Conservation (phyloP, 2,888 invertebrate species). For the Chrysolina haemoptera region DNA sequence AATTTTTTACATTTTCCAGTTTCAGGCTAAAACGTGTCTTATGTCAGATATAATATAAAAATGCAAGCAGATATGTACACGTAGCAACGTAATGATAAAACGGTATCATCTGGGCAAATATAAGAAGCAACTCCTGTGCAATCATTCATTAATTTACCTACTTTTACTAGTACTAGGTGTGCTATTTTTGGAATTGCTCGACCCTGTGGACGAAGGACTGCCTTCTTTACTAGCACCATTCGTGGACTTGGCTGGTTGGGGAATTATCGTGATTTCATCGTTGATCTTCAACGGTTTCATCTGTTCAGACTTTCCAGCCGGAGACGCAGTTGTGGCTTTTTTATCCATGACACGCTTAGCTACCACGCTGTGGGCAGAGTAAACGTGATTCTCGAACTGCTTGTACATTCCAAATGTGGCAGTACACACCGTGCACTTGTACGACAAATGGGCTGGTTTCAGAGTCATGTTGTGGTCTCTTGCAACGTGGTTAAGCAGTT, state of each 20-base stretch:
- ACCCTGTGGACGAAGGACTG: conserved; percentile 53
- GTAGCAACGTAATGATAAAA: conserved; percentile 22
- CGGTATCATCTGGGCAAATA: conserved; percentile 24
- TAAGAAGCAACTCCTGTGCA: conserved; percentile 27
- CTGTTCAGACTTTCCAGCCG: conserved; percentile 71
- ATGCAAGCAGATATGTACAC: conserved; percentile 21
- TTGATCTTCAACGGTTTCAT: conserved; percentile 89
- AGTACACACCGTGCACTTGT: conserved; percentile 95
- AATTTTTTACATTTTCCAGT: conserved; percentile 16
- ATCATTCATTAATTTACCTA: conserved; percentile 58
- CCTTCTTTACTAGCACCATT: conserved; percentile 58
- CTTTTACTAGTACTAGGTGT: conserved; percentile 65
- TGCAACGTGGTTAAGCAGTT: conserved; percentile 91
- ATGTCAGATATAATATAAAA: conserved; percentile 19
- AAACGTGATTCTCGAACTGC: conserved; percentile 94
- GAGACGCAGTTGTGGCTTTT: conserved; percentile 68
- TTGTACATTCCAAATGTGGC: conserved; percentile 97
- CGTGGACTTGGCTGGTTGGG: conserved; percentile 79
- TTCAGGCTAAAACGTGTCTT: conserved; percentile 9
- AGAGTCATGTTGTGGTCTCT: conserved; percentile 92
- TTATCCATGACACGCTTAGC: conserved; percentile 90
- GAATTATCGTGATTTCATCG: conserved; percentile 91
- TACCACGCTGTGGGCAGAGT: conserved; percentile 92
- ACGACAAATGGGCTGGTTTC: conserved; percentile 93
- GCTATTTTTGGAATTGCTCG: conserved; percentile 53